phyloP scores from a whole-genome alignment of 2,113 vertebrate species.

The Probosciger aterrimus region DNA sequence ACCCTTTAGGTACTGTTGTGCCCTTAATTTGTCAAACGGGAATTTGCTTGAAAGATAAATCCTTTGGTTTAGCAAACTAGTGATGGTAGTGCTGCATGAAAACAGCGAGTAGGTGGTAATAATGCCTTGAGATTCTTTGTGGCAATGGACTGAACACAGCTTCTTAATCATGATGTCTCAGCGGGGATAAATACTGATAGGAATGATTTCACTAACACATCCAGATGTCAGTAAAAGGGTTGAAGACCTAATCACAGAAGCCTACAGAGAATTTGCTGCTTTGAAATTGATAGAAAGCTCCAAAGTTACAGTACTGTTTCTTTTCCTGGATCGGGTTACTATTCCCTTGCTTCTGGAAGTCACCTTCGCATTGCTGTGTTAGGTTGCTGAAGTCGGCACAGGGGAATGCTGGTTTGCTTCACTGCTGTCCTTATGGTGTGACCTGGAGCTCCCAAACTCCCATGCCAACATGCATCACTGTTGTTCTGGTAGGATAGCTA shows the following conservation, averaged over 20 bases:
- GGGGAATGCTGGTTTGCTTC: background rate
- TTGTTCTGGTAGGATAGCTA: background rate
- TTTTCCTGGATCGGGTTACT: background rate
- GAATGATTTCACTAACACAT: background rate
- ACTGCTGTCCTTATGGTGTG: rapidly evolving
- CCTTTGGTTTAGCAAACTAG: background rate
- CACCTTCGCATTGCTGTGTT: background rate
- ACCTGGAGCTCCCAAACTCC: background rate
- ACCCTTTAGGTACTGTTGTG: background rate
- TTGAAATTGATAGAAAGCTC: background rate
- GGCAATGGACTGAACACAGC: background rate
- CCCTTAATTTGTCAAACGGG: background rate
- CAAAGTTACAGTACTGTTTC: background rate
- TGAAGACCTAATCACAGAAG: background rate
- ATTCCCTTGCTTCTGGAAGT: background rate
- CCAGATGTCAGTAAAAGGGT: background rate
- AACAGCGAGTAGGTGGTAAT: background rate
- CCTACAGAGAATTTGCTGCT: background rate
- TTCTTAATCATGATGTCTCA: background rate
- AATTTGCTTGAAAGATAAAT: background rate
- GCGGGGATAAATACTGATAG: background rate
- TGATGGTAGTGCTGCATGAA: background rate
- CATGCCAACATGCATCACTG: background rate
- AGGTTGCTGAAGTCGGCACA: background rate
- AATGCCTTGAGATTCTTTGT: background rate